A percentile compares a stretch with the other conserved stretches of the same genome.
Conservation (phyloP, 1,140 invertebrate genomes). For the Andricus grossulariae region DNA sequence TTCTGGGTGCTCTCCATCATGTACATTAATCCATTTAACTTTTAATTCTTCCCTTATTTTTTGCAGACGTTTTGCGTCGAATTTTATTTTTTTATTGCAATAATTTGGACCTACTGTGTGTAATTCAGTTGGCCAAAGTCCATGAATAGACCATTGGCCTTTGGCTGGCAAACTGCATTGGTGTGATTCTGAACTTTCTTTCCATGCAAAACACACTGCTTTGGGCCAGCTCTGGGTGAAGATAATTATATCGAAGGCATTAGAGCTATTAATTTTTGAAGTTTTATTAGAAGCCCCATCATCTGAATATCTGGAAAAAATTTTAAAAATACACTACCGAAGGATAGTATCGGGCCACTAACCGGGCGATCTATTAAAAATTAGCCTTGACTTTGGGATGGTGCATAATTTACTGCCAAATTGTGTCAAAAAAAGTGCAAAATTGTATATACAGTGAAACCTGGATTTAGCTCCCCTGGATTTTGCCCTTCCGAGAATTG, state of each 20-base stretch:
- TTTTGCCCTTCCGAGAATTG: no score
- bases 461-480: no score
- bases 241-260: conserved; percentile 86
- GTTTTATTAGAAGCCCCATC: no score
- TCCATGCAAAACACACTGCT: conserved; percentile 85
- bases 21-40: conserved; percentile 85
- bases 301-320: no score
- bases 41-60: conserved; percentile 80
- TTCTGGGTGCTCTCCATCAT: conserved; percentile 78
- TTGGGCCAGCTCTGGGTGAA: conserved; percentile 89
- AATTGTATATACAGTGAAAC: no score
- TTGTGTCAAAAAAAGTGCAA: no score
- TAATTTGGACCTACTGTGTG: conserved; percentile 80
- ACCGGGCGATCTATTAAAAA: no score
- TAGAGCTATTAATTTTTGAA: neutral
- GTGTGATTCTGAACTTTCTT: conserved; percentile 77
- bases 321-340: no score
- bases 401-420: no score
- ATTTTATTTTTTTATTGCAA: conserved; percentile 82
- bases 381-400: no score
- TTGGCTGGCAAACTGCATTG: conserved; percentile 80
- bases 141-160: conserved; percentile 87
- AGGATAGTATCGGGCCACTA: no score
- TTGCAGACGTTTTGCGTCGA: conserved; percentile 78
- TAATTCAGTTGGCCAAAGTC: conserved; percentile 87